Percentiles rank a stretch among this genome's conserved stretches.
Evolutionary conservation across 2,888 invertebrate genomes (phyloP).

Genomic region (Microplitis deprimator): DNA sequence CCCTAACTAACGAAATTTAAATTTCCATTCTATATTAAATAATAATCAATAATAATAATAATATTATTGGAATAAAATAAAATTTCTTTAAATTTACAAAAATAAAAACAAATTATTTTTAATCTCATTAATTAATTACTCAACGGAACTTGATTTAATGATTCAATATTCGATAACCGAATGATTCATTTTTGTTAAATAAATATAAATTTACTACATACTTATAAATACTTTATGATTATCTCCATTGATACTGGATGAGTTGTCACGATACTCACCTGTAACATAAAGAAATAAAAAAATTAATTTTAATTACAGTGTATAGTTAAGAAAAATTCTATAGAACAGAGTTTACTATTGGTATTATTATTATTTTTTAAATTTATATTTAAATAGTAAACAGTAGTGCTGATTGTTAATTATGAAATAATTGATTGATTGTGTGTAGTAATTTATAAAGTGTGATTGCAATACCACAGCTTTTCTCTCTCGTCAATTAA

Average conservation of each 20-base stretch:
- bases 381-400: background rate
- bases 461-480: slow-evolving; percentile 8
- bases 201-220: slow-evolving; percentile 21
- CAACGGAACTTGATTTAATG: no score
- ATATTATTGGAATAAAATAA: background rate
- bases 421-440: slow-evolving; percentile 61
- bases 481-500: background rate
- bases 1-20: background rate
- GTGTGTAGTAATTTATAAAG: slow-evolving; percentile 56
- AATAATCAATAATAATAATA: background rate
- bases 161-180: no score
- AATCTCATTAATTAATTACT: no score
- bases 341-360: no score
- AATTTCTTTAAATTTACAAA: no score
- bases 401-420: slow-evolving; percentile 58
- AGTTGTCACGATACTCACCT: slow-evolving; percentile 32
- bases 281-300: slow-evolving; percentile 24
- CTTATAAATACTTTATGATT: slow-evolving; percentile 10
- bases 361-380: background rate
- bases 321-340: background rate
- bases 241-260: slow-evolving; percentile 10
- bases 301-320: slow-evolving; percentile 7
- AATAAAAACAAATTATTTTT: no score
- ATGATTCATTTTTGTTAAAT: background rate
- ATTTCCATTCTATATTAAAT: background rate